These are phyloP conservation scores for Stercorarius parasiticus DNA, from an alignment of 2,113 vertebrate species.

Conservation along the genomic window DNA sequence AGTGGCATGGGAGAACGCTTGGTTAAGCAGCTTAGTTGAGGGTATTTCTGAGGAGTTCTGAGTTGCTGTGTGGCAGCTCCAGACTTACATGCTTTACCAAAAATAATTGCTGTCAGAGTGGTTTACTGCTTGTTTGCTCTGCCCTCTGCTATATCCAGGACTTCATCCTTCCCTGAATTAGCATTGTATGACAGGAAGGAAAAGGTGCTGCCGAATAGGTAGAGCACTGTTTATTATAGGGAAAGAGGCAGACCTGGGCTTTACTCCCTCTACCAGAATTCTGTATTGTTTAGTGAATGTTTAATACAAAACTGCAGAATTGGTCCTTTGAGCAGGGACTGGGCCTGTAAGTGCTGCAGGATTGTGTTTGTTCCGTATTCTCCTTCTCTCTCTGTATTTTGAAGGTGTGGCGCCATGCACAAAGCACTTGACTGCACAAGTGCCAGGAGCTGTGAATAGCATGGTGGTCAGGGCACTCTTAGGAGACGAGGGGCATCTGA, in stretches of 20 bases:
- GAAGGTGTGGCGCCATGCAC: neutral
- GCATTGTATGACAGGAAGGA: neutral
- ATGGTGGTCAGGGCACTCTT: neutral
- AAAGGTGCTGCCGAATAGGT: neutral
- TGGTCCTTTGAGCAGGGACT: neutral
- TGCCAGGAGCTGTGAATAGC: neutral
- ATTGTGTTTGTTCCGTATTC: neutral
- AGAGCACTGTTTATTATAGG: neutral
- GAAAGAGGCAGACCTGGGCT: neutral
- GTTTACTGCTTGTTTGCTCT: conserved; percentile 6
- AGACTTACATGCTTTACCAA: neutral
- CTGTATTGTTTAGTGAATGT: neutral
- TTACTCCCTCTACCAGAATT: neutral
- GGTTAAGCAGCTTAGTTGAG: neutral
- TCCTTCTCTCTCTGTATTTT: neutral
- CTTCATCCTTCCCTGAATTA: neutral
- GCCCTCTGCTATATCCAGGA: neutral
- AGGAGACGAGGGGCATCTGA: neutral
- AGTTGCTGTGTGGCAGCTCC: neutral
- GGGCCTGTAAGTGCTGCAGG: neutral
- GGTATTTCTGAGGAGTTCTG: neutral
- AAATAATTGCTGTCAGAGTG: conserved; percentile 5
- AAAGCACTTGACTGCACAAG: neutral
- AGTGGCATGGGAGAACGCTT: neutral
- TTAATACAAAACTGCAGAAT: neutral